Evolutionary conservation across 2,113 vertebrate genomes (phyloP), one percentile per base, ranked within the genome.

Genomic region (Anser brachyrhynchus): DNA sequence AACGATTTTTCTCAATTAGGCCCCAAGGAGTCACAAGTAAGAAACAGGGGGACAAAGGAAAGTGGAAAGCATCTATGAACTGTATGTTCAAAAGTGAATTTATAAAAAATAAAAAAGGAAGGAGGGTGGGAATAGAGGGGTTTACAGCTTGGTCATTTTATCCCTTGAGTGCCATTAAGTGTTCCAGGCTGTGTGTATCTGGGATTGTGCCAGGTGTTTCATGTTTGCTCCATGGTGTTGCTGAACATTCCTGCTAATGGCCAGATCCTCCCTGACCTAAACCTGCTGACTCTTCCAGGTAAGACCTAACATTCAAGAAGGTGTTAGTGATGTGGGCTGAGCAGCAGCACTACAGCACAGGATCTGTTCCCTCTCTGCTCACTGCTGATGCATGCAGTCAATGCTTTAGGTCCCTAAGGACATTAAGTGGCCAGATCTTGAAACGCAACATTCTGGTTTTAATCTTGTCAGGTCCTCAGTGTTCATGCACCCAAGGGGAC

Each of bases 21-120:
- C 95, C 83, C 92, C 55, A 91, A 49, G 93, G 93, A 94, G 73
- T 91, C 88, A 89, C 85, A 95, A 96, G 80, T 54, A 76, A 92
- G 71, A 93, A 93, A 82, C 61, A 90, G 43, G 92, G 54, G 95
- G 86, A 94, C 90, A 96, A 93, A 95, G 33, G 51, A 87, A 72
- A 41, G 86, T 84, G 93, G 66, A 91, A 96, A 92, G 8, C 59
- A 74, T 91, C 82, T 66, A 83, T 51, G 58, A n/a, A 31, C 31
- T 54, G 49, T 43, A 58, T 70, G 49, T 75, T 82, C 57, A 78
- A 78, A 89, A 93, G 65, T 62, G 76, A 66, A 69, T 83, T 81
- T 92, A 87, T 90, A 85, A 92, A 95, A 87, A 92, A 84, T 18
- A 16, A 57, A 90, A 88, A 73, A 71, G 37, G 39, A 66, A 71